A percentile compares a stretch with the other conserved stretches of the same genome.
phyloP scores from a whole-genome alignment of 2,797 vertebrate genomes.

The Enteromius radiatus region DNA sequence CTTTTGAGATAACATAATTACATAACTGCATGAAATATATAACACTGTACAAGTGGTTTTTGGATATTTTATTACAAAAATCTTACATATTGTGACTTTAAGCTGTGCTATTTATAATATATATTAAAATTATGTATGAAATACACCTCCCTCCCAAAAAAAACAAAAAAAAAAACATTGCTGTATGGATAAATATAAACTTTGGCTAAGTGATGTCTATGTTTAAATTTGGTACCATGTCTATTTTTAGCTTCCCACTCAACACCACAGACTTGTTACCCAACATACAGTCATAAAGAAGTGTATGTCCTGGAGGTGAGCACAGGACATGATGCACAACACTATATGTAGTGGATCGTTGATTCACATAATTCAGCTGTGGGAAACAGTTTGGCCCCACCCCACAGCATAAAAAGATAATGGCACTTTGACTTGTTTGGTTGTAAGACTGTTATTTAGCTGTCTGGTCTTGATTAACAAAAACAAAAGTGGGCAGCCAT shows the following conservation, averaged over 20 bases:
- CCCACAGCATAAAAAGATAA: conserved; percentile 38
- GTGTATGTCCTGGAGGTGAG: conserved; percentile 10
- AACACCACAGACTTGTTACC: conserved; percentile 49
- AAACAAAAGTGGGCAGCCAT: conserved; percentile 62
- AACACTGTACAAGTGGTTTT: too few species aligned
- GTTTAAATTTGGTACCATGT: conserved; percentile 35
- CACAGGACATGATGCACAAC: conserved; percentile 6
- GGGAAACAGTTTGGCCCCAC: conserved; percentile 37
- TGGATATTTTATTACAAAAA: too few species aligned
- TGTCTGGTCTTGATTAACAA: conserved; percentile 69
- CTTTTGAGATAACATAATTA: too few species aligned
- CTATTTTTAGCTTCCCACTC: conserved; percentile 49
- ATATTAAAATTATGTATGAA: neutral
- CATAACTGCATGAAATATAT: too few species aligned
- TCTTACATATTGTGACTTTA: neutral
- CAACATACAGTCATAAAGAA: conserved; percentile 26
- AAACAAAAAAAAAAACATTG: too few species aligned
- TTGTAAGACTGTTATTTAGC: conserved; percentile 52
- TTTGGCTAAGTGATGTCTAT: neutral
- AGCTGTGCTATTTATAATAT: neutral
- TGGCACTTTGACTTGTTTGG: conserved; percentile 34
- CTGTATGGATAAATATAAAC: too few species aligned
- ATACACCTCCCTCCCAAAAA: fast-evolving
- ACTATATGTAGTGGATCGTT: conserved; percentile 31
- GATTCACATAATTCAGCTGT: conserved; percentile 25